Conservation (phyloP, 2,113 vertebrate species). For the Nycticorax nycticorax region DNA sequence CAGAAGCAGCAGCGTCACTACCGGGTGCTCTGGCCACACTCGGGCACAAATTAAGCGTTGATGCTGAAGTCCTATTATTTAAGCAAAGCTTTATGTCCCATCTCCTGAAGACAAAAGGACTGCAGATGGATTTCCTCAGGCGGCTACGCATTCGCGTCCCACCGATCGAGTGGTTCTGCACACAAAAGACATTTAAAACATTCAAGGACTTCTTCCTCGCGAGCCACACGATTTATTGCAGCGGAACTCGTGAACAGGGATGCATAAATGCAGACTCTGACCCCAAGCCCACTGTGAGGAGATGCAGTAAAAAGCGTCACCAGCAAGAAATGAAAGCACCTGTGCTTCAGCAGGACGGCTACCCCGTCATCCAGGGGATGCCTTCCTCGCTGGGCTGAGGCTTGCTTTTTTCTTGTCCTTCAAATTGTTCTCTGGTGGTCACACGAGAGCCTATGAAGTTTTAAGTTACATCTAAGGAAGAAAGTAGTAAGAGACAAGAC, state of each 20-base stretch:
- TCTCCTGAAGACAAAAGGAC: background rate
- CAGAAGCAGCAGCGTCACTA: background rate
- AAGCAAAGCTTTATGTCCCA: background rate
- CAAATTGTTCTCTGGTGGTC: background rate
- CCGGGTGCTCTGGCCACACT: background rate
- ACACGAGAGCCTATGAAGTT: background rate
- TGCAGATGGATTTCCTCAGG: background rate
- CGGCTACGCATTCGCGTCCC: background rate
- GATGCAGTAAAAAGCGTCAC: background rate
- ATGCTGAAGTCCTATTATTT: background rate
- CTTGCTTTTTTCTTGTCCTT: background rate
- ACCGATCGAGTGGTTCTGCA: rapidly evolving
- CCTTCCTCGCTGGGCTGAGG: background rate
- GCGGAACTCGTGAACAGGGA: background rate
- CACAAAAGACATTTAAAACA: background rate
- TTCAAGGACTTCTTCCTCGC: background rate
- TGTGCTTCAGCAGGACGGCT: rapidly evolving
- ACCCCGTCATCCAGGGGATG: rapidly evolving
- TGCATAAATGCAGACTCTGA: background rate
- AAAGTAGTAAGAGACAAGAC: background rate
- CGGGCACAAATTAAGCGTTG: rapidly evolving
- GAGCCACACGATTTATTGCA: background rate
- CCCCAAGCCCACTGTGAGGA: background rate
- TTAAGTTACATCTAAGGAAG: background rate
- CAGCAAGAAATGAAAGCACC: background rate